Evolutionary conservation across 2,888 invertebrate species (phyloP).

Genomic region (Acronicta alni): DNA sequence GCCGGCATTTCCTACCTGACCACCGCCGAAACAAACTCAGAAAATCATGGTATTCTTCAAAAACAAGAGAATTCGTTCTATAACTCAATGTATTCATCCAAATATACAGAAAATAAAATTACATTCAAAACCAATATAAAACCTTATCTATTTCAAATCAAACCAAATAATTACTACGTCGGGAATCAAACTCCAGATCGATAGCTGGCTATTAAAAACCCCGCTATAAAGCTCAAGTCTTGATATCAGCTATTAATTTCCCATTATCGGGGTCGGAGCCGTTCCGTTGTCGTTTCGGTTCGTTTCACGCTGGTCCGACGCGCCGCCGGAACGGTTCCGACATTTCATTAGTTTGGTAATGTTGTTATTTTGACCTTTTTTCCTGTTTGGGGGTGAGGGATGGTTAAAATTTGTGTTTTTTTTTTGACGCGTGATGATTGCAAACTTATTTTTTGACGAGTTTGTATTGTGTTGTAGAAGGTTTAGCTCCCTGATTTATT

Average conservation of each 20-base stretch:
- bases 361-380: conserved; percentile 12
- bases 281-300: conserved; percentile 5
- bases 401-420: background rate
- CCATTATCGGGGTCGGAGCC: conserved; percentile 30
- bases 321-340: conserved; percentile 6
- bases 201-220: conserved; percentile 40
- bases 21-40: too few species aligned
- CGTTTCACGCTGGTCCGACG: conserved; percentile 6
- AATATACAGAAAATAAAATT: too few species aligned
- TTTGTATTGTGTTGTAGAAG: too few species aligned
- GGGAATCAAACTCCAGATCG: conserved; percentile 16
- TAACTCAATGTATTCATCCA: too few species aligned
- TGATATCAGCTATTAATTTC: conserved; percentile 37
- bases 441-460: too few species aligned
- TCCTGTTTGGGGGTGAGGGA: background rate
- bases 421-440: too few species aligned
- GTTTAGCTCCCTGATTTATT: too few species aligned
- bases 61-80: too few species aligned
- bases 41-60: too few species aligned
- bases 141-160: conserved; percentile 30
- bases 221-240: conserved; percentile 11
- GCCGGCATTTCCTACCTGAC: too few species aligned
- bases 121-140: conserved; percentile 1
- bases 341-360: conserved; percentile 8
- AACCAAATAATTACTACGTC: conserved; percentile 15